Evolutionary conservation across 2,113 vertebrate genomes (phyloP), one percentile per base, ranked within the genome.

Genomic region (Oreochromis tanganicae): DNA sequence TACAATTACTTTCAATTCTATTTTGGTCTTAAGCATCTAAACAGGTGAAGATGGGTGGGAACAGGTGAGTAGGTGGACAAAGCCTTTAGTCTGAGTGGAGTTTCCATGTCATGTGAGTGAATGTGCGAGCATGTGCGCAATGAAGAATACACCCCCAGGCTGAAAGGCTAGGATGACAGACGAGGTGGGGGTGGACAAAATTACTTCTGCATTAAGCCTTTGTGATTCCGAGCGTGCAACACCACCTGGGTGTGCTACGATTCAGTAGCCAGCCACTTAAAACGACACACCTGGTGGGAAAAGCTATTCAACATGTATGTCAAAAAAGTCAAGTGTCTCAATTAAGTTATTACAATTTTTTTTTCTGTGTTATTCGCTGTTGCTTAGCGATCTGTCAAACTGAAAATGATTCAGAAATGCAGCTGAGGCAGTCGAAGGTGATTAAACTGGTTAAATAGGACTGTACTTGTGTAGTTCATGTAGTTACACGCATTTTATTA

Each of bases 61-160:
- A 82, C 89, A 79, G 82, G 85, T 86, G 92, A 92, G 90, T 90
- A 93, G 89, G 90, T 93, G 91, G 91, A 86, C 90, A 93, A 91
- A 92, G 86, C 86, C 89, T 91, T 91, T 87, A 87, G 89, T 83
- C 86, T 85, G 55, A 85, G 75, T 29, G 17, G 24, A 41, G 86
- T 89, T 94, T 94, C 91, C 84, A 86, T 87, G 80, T 38, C 85
- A 24, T 32, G 38, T 81, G 55, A 85, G 48, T 5, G 85, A 71
- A 83, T 55, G 80, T 73, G 78, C 32, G 80, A 57, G 83, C 46
- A 78, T 68, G 83, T 89, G 84, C 54, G 52, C 68, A 82, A 54
- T 16, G 29, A 85, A 78, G 80, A 85, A 87, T 48, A 85, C 80
- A 32, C 83, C 88, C 75, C 86, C 55, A 46, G 82, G 80, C 84